phyloP scores from a whole-genome alignment of 2,888 invertebrate species.

The Lasioglossum oenotherae region DNA sequence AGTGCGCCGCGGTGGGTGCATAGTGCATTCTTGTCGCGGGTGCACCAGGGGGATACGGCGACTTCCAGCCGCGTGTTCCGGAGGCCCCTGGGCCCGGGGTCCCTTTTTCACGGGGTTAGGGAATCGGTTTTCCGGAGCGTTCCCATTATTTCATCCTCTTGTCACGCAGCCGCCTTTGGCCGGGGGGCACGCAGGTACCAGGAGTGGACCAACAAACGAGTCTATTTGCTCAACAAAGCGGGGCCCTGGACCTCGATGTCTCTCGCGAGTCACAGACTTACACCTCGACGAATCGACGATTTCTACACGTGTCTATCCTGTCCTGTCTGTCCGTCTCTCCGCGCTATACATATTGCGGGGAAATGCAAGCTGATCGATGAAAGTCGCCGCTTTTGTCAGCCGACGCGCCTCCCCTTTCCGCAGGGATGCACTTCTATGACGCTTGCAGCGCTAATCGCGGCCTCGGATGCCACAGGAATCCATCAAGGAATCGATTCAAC shows the following conservation, averaged over 20 bases:
- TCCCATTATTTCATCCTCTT: conserved; percentile 68
- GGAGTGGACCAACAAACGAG: conserved; percentile 78
- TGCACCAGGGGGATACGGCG: conserved; percentile 32
- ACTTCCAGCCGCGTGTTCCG: conserved; percentile 29
- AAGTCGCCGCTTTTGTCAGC: conserved; percentile 10
- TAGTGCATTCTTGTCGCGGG: conserved; percentile 62
- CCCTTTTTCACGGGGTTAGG: conserved; percentile 45
- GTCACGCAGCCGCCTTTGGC: conserved; percentile 53
- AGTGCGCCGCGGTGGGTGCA: conserved; percentile 30
- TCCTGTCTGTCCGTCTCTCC: not conserved
- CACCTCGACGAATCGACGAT: not conserved
- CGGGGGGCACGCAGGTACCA: conserved; percentile 61
- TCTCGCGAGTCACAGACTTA: not conserved
- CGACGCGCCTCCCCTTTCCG: not conserved
- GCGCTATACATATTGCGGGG: not conserved
- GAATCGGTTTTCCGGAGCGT: conserved; percentile 56
- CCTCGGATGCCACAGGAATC: not conserved
- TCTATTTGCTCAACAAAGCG: conserved; percentile 78
- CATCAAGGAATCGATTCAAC: too few relatives aligned
- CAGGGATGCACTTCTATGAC: not conserved
- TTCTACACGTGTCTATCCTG: not conserved
- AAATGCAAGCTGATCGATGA: conserved; percentile 9
- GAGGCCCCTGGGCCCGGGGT: not conserved
- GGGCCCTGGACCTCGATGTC: conserved; percentile 17
- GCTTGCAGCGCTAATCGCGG: not conserved